A percentile compares a stretch with the other conserved stretches of the same genome.
Evolutionary conservation across 2,888 invertebrate species (phyloP).

Genomic region (Cosmia trapezina): DNA sequence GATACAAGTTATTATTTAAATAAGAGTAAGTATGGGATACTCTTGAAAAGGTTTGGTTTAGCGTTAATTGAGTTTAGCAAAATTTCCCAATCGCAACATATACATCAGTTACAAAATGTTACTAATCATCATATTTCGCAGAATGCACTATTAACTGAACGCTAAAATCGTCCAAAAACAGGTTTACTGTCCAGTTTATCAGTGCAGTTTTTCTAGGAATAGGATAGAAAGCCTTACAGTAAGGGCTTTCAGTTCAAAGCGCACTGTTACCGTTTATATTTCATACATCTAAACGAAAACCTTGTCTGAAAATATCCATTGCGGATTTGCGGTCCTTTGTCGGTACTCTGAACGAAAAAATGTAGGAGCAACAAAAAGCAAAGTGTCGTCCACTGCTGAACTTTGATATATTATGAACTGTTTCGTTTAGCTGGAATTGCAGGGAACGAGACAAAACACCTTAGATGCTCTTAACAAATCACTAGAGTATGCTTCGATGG

Average conservation of each 20-base stretch:
- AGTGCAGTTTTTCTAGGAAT: not conserved
- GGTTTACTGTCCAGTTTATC: not conserved
- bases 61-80: not conserved
- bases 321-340: not conserved
- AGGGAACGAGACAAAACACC: not conserved
- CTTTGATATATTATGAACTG: not conserved
- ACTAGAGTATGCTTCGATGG: not conserved
- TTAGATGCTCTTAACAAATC: not conserved
- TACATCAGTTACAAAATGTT: not conserved
- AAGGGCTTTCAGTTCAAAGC: not conserved
- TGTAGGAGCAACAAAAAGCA: not conserved
- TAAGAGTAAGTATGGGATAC: not conserved
- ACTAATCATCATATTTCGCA: not conserved
- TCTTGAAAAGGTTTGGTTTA: constrained; percentile 1
- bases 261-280: not conserved
- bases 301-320: not conserved
- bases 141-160: not conserved
- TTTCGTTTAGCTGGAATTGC: not conserved
- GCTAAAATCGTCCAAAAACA: not conserved
- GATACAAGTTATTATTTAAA: not conserved
- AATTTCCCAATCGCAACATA: not conserved
- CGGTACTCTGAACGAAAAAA: not conserved
- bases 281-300: constrained; percentile 10
- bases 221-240: not conserved
- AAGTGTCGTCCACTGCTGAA: not conserved